These are phyloP conservation scores for Cheirogaleus major DNA, from an alignment of 2,797 vertebrate genomes.

Conservation along the genomic window DNA sequence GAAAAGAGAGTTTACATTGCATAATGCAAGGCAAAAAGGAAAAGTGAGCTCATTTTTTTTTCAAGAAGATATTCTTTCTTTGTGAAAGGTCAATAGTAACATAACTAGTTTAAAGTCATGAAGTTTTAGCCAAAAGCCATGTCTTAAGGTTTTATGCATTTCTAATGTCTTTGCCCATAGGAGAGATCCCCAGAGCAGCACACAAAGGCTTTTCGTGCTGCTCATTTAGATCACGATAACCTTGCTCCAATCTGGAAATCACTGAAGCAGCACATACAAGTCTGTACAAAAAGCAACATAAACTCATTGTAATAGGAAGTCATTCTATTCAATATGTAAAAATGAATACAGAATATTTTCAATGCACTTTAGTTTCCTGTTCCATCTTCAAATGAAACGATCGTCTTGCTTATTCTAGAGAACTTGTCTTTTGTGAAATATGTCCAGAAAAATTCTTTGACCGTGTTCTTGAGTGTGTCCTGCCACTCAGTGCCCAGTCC, in stretches of 20 bases:
- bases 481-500: background rate
- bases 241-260: background rate
- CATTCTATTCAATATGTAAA: background rate
- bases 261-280: background rate
- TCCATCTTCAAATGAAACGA: background rate
- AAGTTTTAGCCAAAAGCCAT: background rate
- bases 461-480: background rate
- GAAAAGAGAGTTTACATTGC: background rate
- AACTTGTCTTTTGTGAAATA: background rate
- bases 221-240: background rate
- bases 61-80: constrained; percentile 33
- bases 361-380: background rate
- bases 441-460: background rate
- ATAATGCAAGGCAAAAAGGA: background rate
- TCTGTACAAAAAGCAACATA: background rate
- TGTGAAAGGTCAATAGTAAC: constrained; percentile 34
- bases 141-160: background rate
- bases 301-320: background rate
- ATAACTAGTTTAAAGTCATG: background rate
- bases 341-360: background rate
- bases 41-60: background rate
- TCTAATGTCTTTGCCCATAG: background rate
- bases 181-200: background rate
- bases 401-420: background rate
- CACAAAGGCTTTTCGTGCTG: background rate